A percentile compares a stretch with the other conserved stretches of the same genome.
These are phyloP conservation scores for Cryptoblepharus egeriae DNA, from an alignment of 2,797 vertebrate species.

Conservation along the genomic window DNA sequence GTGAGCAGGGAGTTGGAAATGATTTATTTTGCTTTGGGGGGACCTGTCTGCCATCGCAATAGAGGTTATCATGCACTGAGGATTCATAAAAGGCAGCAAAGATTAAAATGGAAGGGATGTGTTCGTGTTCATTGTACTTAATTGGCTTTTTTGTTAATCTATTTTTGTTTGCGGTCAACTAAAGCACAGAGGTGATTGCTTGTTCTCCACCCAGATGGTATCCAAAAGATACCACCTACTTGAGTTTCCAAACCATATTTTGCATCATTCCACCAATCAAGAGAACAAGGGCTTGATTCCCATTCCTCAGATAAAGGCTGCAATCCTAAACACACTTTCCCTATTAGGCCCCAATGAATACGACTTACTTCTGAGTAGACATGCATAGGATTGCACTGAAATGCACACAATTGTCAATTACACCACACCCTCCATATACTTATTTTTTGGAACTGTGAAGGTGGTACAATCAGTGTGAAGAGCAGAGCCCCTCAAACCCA, in stretches of 20 bases:
- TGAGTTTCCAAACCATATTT: background rate
- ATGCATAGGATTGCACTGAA: no score
- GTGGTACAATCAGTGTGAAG: constrained; percentile 50
- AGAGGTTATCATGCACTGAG: background rate
- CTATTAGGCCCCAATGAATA: no score
- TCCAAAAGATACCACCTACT: background rate
- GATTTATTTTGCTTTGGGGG: background rate
- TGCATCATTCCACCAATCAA: constrained; percentile 43
- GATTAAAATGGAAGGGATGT: background rate
- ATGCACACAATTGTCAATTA: constrained; percentile 39
- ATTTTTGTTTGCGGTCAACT: background rate
- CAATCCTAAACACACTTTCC: no score
- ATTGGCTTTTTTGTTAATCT: background rate
- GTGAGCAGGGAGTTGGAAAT: background rate
- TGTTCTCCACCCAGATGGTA: background rate
- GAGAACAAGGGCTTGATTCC: constrained; percentile 30
- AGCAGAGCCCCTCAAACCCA: constrained; percentile 43
- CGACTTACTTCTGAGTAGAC: no score
- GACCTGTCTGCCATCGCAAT: background rate
- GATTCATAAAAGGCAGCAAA: background rate
- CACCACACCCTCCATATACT: constrained; percentile 20
- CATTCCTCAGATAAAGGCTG: constrained; percentile 29
- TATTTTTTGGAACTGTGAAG: constrained; percentile 37
- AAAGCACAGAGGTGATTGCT: background rate
- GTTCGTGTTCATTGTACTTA: background rate